Percentiles rank a stretch among this genome's conserved stretches.
These are phyloP conservation scores for Tiphia femorata DNA, from an alignment of 2,888 invertebrate species.

Conservation along the genomic window DNA sequence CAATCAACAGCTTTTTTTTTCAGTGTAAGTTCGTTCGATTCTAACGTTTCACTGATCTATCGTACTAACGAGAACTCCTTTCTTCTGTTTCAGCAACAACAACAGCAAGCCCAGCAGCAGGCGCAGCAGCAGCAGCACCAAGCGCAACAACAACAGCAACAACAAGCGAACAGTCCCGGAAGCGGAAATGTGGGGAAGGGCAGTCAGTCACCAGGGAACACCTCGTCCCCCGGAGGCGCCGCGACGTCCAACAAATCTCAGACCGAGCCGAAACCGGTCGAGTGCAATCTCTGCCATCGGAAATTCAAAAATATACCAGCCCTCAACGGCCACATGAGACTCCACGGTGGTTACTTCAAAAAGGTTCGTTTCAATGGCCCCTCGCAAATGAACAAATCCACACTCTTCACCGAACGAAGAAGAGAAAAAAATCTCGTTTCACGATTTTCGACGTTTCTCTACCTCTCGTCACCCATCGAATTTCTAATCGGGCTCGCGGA, in stretches of 20 bases:
- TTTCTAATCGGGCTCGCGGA: too few relatives aligned
- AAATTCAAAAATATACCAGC: conserved; percentile 98
- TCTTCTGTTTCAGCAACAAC: conserved; percentile 39
- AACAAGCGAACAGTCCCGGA: conserved; percentile 62
- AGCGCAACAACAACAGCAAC: conserved; percentile 55
- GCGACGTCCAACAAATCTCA: conserved; percentile 67
- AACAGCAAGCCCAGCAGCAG: conserved; percentile 41
- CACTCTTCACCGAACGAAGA: too few relatives aligned
- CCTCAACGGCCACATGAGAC: conserved; percentile 97
- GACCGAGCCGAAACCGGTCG: conserved; percentile 86
- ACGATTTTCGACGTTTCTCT: too few relatives aligned
- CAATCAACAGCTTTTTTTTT: too few relatives aligned
- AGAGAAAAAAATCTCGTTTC: too few relatives aligned
- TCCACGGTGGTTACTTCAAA: conserved; percentile 97
- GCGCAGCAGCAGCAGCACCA: conserved; percentile 56
- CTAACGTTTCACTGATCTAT: background rate
- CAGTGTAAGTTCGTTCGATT: too few relatives aligned
- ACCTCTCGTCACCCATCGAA: too few relatives aligned
- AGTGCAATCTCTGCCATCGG: conserved; percentile 94
- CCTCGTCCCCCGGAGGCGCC: conserved; percentile 62
- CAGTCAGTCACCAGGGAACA: conserved; percentile 60
- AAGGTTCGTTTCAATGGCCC: too few relatives aligned
- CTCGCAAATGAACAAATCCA: too few relatives aligned
- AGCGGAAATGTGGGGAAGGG: conserved; percentile 60
- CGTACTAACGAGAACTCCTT: background rate